Conservation (phyloP, 1,140 invertebrate species). For the Littorina saxatilis region DNA sequence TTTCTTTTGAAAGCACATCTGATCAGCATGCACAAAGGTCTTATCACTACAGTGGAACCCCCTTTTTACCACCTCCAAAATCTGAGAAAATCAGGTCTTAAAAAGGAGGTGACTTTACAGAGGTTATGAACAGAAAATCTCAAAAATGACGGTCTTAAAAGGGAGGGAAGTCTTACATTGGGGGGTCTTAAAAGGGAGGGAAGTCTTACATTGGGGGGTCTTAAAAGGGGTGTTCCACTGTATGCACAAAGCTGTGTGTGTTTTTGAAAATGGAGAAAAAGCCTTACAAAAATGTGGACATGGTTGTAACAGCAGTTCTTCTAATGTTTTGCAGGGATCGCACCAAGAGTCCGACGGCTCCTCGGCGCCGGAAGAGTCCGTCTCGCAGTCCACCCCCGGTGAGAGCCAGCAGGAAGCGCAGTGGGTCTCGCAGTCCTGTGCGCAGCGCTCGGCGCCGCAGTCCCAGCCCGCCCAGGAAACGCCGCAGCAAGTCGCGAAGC, state of each 20-base stretch:
- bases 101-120: too few species aligned
- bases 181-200: too few species aligned
- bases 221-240: too few species aligned
- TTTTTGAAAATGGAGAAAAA: too few species aligned
- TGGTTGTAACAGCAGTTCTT: neutral
- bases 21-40: neutral
- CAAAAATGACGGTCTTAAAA: too few species aligned
- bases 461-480: neutral
- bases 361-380: neutral
- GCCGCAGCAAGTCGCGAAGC: slow-evolving; percentile 30
- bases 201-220: too few species aligned
- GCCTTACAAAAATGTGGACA: too few species aligned
- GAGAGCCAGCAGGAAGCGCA: slow-evolving; percentile 8
- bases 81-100: too few species aligned
- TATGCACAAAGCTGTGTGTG: too few species aligned
- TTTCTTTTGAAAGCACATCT: too few species aligned
- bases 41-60: neutral
- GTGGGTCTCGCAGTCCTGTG: slow-evolving; percentile 34
- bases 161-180: too few species aligned
- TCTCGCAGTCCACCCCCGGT: slow-evolving; percentile 16
- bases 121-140: too few species aligned
- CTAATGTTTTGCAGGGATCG: slow-evolving; percentile 1
- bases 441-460: slow-evolving; percentile 1
- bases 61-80: neutral
- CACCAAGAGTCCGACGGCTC: slow-evolving; percentile 14